Conservation (phyloP, 1,140 invertebrate species). For the Drosophila gunungcola region DNA sequence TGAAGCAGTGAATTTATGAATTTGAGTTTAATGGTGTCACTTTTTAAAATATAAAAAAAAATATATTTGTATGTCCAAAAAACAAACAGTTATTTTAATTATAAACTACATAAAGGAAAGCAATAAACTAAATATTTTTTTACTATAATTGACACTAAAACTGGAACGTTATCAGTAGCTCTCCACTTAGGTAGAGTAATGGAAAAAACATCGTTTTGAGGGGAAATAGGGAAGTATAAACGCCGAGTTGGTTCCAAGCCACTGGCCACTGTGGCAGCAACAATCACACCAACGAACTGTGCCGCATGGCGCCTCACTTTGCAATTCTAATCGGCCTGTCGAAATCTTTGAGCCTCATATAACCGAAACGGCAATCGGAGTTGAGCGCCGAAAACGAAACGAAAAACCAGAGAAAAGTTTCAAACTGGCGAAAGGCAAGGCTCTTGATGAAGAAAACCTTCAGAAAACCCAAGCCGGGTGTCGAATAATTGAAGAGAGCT, state of each 20-base stretch:
- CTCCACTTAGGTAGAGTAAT: background rate
- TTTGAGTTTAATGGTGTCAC: background rate
- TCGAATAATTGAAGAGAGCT: slow-evolving; percentile 1
- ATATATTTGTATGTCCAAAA: no score
- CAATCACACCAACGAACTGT: slow-evolving; percentile 22
- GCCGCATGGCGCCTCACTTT: slow-evolving; percentile 45
- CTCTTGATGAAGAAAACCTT: slow-evolving; percentile 9
- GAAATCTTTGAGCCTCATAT: slow-evolving; percentile 72
- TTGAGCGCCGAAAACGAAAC: slow-evolving; percentile 31
- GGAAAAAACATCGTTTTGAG: background rate
- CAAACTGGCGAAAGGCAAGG: background rate
- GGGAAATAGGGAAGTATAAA: slow-evolving; percentile 23
- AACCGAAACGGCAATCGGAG: slow-evolving; percentile 54
- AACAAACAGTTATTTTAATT: background rate
- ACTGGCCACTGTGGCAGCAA: slow-evolving; percentile 20
- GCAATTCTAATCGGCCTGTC: slow-evolving; percentile 66
- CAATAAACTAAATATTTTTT: background rate
- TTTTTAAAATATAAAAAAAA: background rate
- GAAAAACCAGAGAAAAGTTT: slow-evolving; percentile 31
- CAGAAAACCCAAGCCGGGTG: slow-evolving; percentile 4
- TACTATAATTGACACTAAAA: no score
- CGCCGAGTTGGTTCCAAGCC: slow-evolving; percentile 46
- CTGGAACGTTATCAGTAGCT: background rate
- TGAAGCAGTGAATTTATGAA: background rate
- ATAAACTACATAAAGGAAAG: background rate